phyloP scores from a whole-genome alignment of 2,113 vertebrate genomes.

The Circaetus cinerascens region DNA sequence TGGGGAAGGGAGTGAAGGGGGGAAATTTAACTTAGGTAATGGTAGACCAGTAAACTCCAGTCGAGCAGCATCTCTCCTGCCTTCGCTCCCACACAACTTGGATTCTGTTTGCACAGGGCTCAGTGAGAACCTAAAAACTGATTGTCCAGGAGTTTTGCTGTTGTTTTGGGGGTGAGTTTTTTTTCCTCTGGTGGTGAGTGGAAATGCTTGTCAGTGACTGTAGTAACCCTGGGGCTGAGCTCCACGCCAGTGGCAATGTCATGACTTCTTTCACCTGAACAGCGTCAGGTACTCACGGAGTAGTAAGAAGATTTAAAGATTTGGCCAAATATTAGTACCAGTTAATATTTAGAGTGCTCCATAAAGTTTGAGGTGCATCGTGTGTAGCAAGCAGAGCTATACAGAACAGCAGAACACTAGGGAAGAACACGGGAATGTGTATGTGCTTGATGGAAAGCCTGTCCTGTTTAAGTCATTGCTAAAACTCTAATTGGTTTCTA shows the following conservation, averaged over 20 bases:
- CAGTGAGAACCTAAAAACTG: neutral
- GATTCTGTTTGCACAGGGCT: rapidly evolving
- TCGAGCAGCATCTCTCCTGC: neutral
- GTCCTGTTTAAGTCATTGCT: neutral
- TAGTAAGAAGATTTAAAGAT: neutral
- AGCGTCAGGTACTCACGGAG: neutral
- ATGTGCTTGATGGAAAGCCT: neutral
- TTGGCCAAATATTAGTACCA: neutral
- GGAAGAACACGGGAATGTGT: neutral
- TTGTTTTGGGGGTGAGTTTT: neutral
- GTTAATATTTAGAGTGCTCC: neutral
- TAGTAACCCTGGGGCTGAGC: neutral
- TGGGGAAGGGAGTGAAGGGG: rapidly evolving
- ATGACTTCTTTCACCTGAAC: neutral
- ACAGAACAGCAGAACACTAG: neutral
- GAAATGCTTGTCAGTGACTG: neutral
- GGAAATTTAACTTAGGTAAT: neutral
- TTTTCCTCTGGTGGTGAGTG: neutral
- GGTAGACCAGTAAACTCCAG: neutral
- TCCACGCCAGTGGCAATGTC: neutral
- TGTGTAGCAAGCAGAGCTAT: neutral
- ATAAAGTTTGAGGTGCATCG: neutral
- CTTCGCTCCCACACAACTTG: neutral
- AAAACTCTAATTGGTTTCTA: neutral
- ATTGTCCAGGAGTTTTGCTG: neutral